Base-by-base conservation (phyloP, 2,797 vertebrate species). In the Spheniscus humboldti region DNA sequence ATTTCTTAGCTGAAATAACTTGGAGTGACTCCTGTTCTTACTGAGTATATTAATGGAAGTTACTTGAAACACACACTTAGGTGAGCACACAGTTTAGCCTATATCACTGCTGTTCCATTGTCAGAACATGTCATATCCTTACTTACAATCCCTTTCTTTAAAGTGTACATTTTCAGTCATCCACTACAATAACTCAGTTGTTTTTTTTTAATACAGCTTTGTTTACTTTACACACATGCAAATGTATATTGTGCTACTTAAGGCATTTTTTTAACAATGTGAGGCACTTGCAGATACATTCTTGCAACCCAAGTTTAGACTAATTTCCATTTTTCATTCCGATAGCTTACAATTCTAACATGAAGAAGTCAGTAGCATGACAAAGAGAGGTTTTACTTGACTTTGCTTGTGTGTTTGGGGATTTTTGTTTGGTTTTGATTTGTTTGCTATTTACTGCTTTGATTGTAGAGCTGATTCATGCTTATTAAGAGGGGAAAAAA, bases 1-100 rank as follows among this genome's bases (percentile, higher is more conserved):
- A 39, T 87, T 88, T 90, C 78, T 92, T 55, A 77, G 52, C 45
- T 93, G 35, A 96, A 94, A 80, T 68, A 88, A 88, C 71, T 80
- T 92, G 64, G 30, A 92, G 24, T 75, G 91, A 88, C 62, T 97
- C 48, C 33, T 94, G 22, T 39, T 92, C 73, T 89, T 85, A 5
- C 6, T 43, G 53, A 74, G 13, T 86, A 14, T 59, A 56, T 86
- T 90, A 80, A 80, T 41, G 55, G 25, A 62, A 89, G 31, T 68
- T 89, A 69, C 25, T 57, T 83, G 68, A 90, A 92, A 88, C 15
- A 9, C 60, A 52, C 13, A 37, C 56, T 71, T 85, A 92, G 39
- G 24, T 56, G 60, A 86, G 18, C 33, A 75, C 31, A 73, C 31
- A 90, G 23, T 64, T 92, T 59, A 92, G 45, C 68, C 43, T 72